phyloP scores from a whole-genome alignment of 2,797 vertebrate species.

The Pseudochirops corinnae region DNA sequence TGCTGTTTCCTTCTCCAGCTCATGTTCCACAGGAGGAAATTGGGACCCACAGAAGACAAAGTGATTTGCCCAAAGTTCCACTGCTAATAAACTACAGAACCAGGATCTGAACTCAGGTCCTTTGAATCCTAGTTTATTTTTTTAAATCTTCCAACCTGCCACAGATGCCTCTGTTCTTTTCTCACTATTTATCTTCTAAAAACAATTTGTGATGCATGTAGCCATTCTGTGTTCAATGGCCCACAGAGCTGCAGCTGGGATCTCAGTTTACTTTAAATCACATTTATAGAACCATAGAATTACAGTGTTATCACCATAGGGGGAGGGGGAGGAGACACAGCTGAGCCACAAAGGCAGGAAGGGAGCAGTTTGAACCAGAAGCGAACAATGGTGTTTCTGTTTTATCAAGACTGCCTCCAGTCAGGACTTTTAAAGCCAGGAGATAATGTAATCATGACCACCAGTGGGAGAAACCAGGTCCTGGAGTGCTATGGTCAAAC shows the following conservation, averaged over 20 bases:
- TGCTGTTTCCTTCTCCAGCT: neutral
- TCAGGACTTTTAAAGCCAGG: slow-evolving; percentile 26
- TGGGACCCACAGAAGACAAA: neutral
- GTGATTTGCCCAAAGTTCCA: neutral
- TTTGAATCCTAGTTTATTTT: neutral
- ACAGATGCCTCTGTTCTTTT: neutral
- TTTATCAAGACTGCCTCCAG: neutral
- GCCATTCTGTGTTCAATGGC: slow-evolving; percentile 7
- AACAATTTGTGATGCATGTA: slow-evolving; percentile 3
- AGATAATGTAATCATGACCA: slow-evolving; percentile 54
- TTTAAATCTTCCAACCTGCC: neutral
- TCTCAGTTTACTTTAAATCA: slow-evolving; percentile 11
- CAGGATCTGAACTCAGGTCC: neutral
- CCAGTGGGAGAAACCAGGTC: neutral
- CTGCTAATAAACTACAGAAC: neutral
- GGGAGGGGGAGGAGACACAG: neutral
- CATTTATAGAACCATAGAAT: slow-evolving; percentile 2
- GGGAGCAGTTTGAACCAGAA: neutral
- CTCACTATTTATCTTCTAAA: slow-evolving; percentile 1
- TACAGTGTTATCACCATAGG: neutral
- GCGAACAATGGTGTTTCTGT: neutral
- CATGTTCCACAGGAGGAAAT: neutral
- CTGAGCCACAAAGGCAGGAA: neutral
- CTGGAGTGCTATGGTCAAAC: neutral
- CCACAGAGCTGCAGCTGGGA: neutral